Conservation (phyloP, 2,888 invertebrate genomes). For the Buathra laborator region DNA sequence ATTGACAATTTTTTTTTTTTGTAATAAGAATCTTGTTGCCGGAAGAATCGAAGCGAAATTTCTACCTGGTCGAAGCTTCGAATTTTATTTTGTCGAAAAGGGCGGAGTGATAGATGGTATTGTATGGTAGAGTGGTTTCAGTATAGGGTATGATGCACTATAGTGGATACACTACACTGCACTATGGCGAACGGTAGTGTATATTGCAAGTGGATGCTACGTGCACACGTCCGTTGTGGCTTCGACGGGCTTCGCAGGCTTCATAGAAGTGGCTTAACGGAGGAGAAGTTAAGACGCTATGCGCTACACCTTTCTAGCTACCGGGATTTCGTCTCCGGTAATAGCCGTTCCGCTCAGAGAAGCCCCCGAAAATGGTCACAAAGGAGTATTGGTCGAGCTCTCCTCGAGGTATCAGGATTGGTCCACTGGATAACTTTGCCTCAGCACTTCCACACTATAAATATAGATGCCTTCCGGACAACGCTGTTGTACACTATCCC, state of each 20-base stretch:
- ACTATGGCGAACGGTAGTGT: neutral
- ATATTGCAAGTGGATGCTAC: slow-evolving; percentile 2
- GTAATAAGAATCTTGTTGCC: neutral
- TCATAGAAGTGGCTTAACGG: slow-evolving; percentile 1
- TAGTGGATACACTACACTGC: neutral
- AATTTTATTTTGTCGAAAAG: neutral
- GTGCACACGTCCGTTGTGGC: neutral
- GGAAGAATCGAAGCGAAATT: neutral
- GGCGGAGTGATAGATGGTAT: too few relatives aligned
- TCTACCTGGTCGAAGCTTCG: neutral
- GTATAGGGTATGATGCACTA: neutral
- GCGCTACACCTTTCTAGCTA: neutral
- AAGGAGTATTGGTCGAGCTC: slow-evolving; percentile 1
- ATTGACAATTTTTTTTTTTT: neutral
- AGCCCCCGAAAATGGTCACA: slow-evolving; percentile 3
- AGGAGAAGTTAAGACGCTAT: slow-evolving; percentile 5
- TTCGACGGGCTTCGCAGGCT: slow-evolving; percentile 1
- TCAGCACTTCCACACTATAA: neutral
- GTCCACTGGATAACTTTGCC: neutral
- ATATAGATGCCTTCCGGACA: neutral
- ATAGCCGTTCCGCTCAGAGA: neutral
- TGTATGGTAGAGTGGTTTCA: neutral
- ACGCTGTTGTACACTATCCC: neutral
- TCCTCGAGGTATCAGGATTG: neutral
- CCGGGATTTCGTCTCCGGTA: slow-evolving; percentile 1